Conservation (phyloP, 2,113 vertebrate species). For the Microtus richardsoni region DNA sequence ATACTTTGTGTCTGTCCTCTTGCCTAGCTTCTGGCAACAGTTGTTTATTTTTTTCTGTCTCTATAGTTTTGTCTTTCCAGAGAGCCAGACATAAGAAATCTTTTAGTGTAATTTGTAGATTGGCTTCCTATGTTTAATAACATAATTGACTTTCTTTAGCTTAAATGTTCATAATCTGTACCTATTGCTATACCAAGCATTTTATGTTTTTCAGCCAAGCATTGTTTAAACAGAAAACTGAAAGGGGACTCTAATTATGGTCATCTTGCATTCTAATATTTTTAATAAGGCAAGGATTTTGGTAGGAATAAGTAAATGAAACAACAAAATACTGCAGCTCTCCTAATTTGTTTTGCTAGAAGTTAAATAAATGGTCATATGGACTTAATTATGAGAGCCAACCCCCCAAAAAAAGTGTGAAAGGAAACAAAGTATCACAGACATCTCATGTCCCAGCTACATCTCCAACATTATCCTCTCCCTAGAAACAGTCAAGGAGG, state of each 20-base stretch:
- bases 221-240: background rate
- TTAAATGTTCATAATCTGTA: background rate
- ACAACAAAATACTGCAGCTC: background rate
- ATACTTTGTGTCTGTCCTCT: background rate
- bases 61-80: background rate
- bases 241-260: background rate
- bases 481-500: background rate
- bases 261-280: background rate
- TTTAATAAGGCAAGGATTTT: background rate
- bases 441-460: background rate
- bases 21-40: background rate
- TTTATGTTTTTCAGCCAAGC: background rate
- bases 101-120: background rate
- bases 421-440: background rate
- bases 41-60: background rate
- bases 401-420: background rate
- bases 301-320: background rate
- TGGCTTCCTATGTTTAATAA: background rate
- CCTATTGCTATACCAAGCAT: background rate
- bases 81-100: background rate
- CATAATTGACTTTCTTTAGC: background rate
- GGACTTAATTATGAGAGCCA: conserved; percentile 17
- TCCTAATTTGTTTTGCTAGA: background rate
- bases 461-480: background rate
- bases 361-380: background rate